Evolutionary conservation across 2,888 invertebrate genomes (phyloP), one percentile per base, ranked within the genome.

Genomic region (Polymixis lichenea): DNA sequence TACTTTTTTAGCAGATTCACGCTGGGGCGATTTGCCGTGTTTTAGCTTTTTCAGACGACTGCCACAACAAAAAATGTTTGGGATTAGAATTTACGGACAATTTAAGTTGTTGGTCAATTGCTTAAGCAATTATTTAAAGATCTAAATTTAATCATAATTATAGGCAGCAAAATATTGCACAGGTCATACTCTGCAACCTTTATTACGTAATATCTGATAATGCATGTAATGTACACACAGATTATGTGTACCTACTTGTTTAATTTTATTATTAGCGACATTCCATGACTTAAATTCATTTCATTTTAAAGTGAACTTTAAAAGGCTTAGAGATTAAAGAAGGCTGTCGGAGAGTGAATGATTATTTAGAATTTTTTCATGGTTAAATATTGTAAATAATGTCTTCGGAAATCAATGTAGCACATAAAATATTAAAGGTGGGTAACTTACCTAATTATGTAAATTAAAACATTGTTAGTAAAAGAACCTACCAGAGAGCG

Each of bases 271-370:
- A 38, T 56, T 32, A 68, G 53, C 28, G 38, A 75, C 19, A 60
- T 68, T 81, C 75, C 78, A 77, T 82, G 53, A 77, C 83, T 56
- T 53, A 51, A 51, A 43, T 68, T 67, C 1, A 9, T 49, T 51
- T n/a, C 6, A n/a, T 56, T 43, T 11, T 13, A n/a, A 53, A 49
- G 51, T n/a, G n/a, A n/a, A n/a, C 15, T 62, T 53, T n/a, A n/a
- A n/a, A 32, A 17, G 25, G 38, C 15, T 65, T 56, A 56, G 46
- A 71, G 46, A 75, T 71, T 32, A 66, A 28, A 56, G n/a, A 28
- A 68, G 56, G 51, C 62, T 66, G 51, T 67, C 5, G n/a, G 15
- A 22, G 1, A 53, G 60, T 60, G 28, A 73, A 51, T n/a, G 1
- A 2, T 60, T 55, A 62, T 53, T 17, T 43, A 11, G 0, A 1